These are phyloP conservation scores for Busseola fusca DNA, from an alignment of 2,888 invertebrate genomes.

Conservation along the genomic window DNA sequence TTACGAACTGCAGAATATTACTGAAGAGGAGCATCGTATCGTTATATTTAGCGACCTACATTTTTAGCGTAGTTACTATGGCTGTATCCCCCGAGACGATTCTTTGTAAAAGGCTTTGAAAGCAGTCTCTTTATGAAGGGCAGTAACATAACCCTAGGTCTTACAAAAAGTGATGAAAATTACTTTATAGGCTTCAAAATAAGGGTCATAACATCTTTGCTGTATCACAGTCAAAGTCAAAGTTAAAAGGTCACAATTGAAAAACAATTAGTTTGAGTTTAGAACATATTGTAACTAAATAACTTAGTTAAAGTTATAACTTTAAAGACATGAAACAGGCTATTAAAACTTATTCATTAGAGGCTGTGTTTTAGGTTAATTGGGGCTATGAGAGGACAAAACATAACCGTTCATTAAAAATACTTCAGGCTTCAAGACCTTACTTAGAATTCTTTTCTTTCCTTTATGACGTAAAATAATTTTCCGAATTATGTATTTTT, in stretches of 20 bases:
- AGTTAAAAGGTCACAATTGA: conserved; percentile 18
- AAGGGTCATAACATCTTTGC: background rate
- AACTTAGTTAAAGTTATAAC: conserved; percentile 27
- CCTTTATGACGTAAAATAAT: background rate
- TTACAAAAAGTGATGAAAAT: background rate
- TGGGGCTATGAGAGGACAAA: conserved; percentile 17
- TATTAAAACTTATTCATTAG: conserved; percentile 54
- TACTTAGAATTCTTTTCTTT: background rate
- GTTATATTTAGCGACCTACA: background rate
- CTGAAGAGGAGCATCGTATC: background rate
- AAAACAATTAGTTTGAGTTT: conserved; percentile 20
- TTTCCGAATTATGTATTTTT: background rate
- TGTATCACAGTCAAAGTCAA: background rate
- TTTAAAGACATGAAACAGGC: conserved; percentile 30
- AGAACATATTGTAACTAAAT: conserved; percentile 29
- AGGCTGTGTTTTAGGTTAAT: conserved; percentile 22
- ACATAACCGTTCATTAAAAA: conserved; percentile 41
- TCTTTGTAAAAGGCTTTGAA: conserved; percentile 12
- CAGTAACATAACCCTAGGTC: background rate
- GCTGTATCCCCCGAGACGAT: conserved; percentile 3
- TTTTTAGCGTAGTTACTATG: background rate
- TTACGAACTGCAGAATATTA: background rate
- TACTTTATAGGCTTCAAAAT: background rate
- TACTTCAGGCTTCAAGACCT: conserved; percentile 3
- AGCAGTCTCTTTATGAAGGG: background rate